Percentiles rank a stretch among this genome's conserved stretches.
phyloP scores from a whole-genome alignment of 1,140 invertebrate species.

The Apis laboriosa region DNA sequence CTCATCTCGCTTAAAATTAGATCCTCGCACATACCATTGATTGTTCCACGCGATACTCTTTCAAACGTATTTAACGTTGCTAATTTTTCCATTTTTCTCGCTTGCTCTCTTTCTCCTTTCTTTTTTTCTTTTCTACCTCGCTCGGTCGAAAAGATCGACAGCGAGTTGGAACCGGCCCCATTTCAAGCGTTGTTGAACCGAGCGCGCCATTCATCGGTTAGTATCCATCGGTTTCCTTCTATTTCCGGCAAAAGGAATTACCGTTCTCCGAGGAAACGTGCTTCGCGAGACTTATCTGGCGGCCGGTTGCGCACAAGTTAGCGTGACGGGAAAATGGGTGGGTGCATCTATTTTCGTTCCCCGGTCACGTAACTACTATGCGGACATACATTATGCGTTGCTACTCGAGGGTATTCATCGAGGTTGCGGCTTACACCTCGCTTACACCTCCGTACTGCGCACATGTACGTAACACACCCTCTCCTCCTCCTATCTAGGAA shows the following conservation, averaged over 20 bases:
- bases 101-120: too few relatives aligned
- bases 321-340: slow-evolving; percentile 65
- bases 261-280: slow-evolving; percentile 44
- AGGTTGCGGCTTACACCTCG: slow-evolving; percentile 18
- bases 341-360: slow-evolving; percentile 63
- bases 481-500: not conserved
- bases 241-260: slow-evolving; percentile 56
- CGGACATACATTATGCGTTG: slow-evolving; percentile 55
- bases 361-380: slow-evolving; percentile 63
- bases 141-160: not conserved
- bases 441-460: too few relatives aligned
- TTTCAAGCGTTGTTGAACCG: slow-evolving; percentile 40
- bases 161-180: not conserved
- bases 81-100: too few relatives aligned
- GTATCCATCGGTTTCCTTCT: slow-evolving; percentile 44
- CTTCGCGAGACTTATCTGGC: slow-evolving; percentile 44
- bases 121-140: not conserved
- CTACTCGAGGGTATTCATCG: slow-evolving; percentile 48
- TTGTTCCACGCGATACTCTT: too few relatives aligned
- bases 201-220: not conserved
- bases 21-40: too few relatives aligned
- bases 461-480: not conserved
- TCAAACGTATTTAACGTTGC: too few relatives aligned
- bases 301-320: slow-evolving; percentile 48
- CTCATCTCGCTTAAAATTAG: too few relatives aligned